phyloP scores from a whole-genome alignment of 1,140 invertebrate species.

The Pomacea maculata region DNA sequence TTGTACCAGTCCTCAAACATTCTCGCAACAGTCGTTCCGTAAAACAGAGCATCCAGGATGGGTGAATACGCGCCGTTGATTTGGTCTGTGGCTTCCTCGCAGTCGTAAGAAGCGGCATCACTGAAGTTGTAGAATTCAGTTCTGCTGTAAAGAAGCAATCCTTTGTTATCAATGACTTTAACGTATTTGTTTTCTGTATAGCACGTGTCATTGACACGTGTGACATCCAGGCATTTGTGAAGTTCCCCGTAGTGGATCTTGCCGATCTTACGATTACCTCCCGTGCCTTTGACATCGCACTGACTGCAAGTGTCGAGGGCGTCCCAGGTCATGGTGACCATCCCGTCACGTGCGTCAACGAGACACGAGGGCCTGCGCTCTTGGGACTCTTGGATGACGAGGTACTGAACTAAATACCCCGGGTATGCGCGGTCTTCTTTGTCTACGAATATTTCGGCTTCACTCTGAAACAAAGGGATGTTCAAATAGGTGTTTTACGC shows the following conservation, averaged over 20 bases:
- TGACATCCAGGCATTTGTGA: slow-evolving; percentile 29
- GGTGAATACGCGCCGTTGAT: slow-evolving; percentile 47
- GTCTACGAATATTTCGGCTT: slow-evolving; percentile 13
- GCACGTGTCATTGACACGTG: slow-evolving; percentile 24
- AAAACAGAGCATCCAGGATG: slow-evolving; percentile 41
- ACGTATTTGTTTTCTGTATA: slow-evolving; percentile 42
- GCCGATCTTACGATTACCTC: slow-evolving; percentile 43
- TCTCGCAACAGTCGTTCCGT: slow-evolving; percentile 37
- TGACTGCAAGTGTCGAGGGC: slow-evolving; percentile 27
- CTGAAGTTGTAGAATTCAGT: slow-evolving; percentile 17
- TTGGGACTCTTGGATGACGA: slow-evolving; percentile 8
- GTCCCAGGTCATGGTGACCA: slow-evolving; percentile 26
- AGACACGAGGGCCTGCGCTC: slow-evolving; percentile 33
- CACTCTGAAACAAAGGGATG: background rate
- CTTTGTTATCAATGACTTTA: slow-evolving; percentile 37
- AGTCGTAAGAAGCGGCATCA: slow-evolving; percentile 27
- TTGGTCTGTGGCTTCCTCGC: slow-evolving; percentile 28
- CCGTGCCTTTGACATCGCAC: slow-evolving; percentile 25
- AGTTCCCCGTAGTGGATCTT: slow-evolving; percentile 34
- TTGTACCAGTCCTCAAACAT: slow-evolving; percentile 44
- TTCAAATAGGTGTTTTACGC: too few species aligned
- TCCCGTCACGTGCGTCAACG: slow-evolving; percentile 32
- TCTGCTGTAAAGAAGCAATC: background rate
- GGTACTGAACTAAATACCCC: slow-evolving; percentile 26
- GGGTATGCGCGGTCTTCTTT: slow-evolving; percentile 14